These are phyloP conservation scores for Gortyna flavago DNA, from an alignment of 2,888 invertebrate species.

Conservation along the genomic window DNA sequence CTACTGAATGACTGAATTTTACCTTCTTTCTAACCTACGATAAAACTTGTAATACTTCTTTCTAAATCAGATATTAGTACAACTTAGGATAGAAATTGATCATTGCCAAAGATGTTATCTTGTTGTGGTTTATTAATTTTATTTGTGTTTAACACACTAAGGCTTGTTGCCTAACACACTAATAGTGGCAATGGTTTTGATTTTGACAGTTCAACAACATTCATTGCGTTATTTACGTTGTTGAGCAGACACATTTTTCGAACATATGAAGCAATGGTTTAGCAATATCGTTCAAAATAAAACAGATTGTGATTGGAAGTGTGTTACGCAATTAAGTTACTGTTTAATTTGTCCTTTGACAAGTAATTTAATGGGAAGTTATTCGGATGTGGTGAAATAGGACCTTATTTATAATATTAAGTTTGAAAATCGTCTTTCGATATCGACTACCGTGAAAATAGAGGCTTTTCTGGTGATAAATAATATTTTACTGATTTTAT, in stretches of 20 bases:
- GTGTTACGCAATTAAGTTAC: too few species aligned
- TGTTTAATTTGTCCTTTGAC: background rate
- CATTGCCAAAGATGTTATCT: constrained; percentile 50
- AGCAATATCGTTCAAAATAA: too few species aligned
- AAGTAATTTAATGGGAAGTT: background rate
- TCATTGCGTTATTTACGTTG: too few species aligned
- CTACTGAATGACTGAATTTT: background rate
- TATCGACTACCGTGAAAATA: background rate
- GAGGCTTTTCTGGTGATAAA: background rate
- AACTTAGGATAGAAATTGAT: constrained; percentile 37
- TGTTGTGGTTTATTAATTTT: constrained; percentile 50
- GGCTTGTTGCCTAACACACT: background rate
- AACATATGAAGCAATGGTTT: too few species aligned
- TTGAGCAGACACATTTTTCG: too few species aligned
- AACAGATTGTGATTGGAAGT: too few species aligned
- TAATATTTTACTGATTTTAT: background rate
- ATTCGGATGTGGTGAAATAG: background rate
- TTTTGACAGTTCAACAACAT: background rate
- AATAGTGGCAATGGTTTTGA: too few species aligned
- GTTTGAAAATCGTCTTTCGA: background rate
- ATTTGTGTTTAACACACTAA: background rate
- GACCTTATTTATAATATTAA: too few species aligned
- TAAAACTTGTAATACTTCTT: constrained; percentile 7
- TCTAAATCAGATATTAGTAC: constrained; percentile 19
- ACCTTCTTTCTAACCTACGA: constrained; percentile 8